A percentile compares a stretch with the other conserved stretches of the same genome.
Conservation (phyloP, 2,888 invertebrate species). For the Eueremaeus valkanovi region DNA sequence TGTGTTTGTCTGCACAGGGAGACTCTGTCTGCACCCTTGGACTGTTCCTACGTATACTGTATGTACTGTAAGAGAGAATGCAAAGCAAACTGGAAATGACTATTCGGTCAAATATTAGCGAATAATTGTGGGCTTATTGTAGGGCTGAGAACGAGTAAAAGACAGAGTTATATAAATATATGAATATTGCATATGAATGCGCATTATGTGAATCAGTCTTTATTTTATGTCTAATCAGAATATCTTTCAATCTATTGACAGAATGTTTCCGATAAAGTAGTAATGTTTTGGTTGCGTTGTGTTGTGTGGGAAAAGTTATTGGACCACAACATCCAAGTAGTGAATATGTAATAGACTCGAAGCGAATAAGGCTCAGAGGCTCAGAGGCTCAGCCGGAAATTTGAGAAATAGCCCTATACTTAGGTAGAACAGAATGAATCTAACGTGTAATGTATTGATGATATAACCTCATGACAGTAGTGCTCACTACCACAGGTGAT, state of each 20-base stretch:
- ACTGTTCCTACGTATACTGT: too few relatives aligned
- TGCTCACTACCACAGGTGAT: slow-evolving; percentile 21
- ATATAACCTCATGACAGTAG: slow-evolving; percentile 28
- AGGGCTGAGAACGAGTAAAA: not conserved
- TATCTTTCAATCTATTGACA: slow-evolving; percentile 30
- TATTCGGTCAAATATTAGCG: not conserved
- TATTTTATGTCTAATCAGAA: slow-evolving; percentile 28
- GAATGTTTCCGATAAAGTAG: slow-evolving; percentile 28
- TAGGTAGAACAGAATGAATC: not conserved
- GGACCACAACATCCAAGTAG: slow-evolving; percentile 27
- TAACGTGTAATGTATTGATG: not conserved
- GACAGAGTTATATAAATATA: too few relatives aligned
- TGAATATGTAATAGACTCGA: slow-evolving; percentile 17
- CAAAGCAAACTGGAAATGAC: not conserved
- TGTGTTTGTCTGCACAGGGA: not conserved
- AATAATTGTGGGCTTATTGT: not conserved
- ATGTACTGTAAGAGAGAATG: slow-evolving; percentile 7
- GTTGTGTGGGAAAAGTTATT: slow-evolving; percentile 29
- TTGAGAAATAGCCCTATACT: slow-evolving; percentile 32
- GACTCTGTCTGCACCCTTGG: slow-evolving; percentile 18
- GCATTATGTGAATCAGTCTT: not conserved
- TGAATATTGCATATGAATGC: not conserved
- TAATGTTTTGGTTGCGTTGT: not conserved
- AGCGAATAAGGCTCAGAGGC: not conserved
- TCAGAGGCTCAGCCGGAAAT: slow-evolving; percentile 26